phyloP scores from a whole-genome alignment of 1,140 invertebrate species.

The Chymomyza costata region DNA sequence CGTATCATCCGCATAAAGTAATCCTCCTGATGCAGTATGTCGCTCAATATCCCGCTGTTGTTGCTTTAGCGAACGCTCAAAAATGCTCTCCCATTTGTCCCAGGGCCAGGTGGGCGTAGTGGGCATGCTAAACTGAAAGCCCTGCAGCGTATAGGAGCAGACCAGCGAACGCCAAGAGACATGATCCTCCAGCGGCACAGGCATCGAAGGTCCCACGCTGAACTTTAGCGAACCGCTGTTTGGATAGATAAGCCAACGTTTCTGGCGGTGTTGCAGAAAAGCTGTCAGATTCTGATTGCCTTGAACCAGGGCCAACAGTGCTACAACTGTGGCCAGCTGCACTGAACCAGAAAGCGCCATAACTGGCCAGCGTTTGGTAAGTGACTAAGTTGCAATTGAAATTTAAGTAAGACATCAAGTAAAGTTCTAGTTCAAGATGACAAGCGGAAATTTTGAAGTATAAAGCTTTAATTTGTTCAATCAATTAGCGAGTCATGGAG shows the following conservation, averaged over 20 bases:
- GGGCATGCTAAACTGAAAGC: conserved; percentile 54
- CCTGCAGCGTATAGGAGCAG: conserved; percentile 59
- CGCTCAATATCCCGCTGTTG: conserved; percentile 45
- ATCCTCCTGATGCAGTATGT: conserved; percentile 37
- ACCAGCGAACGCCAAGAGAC: conserved; percentile 57
- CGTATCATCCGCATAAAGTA: conserved; percentile 55
- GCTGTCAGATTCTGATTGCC: conserved; percentile 40
- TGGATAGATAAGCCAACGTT: conserved; percentile 52
- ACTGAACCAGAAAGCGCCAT: background rate
- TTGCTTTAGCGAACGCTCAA: conserved; percentile 51
- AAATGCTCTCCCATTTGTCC: conserved; percentile 67
- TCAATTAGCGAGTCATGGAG: conserved; percentile 28
- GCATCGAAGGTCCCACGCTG: conserved; percentile 57
- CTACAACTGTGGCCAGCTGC: conserved; percentile 20
- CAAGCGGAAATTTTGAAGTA: conserved; percentile 35
- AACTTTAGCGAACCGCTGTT: conserved; percentile 58
- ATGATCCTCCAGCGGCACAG: conserved; percentile 53
- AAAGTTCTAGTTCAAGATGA: conserved; percentile 16
- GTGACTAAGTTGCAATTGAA: background rate
- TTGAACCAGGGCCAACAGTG: conserved; percentile 7
- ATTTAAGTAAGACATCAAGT: conserved; percentile 33
- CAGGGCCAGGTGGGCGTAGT: conserved; percentile 57
- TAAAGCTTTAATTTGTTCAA: conserved; percentile 42
- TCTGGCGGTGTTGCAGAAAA: conserved; percentile 48
- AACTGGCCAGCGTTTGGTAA: too few species aligned